phyloP scores from a whole-genome alignment of 2,888 invertebrate genomes.

The Ernsta delagoae region DNA sequence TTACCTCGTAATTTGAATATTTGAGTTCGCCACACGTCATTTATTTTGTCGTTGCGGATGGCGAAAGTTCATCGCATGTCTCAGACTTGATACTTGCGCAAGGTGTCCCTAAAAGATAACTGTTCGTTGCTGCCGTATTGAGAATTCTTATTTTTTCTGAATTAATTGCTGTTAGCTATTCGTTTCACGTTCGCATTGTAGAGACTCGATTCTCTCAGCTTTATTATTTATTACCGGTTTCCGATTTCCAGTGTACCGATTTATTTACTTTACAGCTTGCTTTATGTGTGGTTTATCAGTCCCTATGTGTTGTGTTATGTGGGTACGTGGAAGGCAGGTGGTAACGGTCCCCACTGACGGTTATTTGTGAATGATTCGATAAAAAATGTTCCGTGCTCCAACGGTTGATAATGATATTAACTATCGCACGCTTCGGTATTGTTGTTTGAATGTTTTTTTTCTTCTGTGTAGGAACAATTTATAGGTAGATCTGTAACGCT shows the following conservation, averaged over 20 bases:
- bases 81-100: constrained; percentile 26
- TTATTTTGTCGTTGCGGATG: not conserved
- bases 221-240: constrained; percentile 44
- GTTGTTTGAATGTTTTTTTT: constrained; percentile 47
- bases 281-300: constrained; percentile 25
- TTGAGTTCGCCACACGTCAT: constrained; percentile 51
- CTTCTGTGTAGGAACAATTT: too few species aligned
- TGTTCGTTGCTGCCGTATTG: not conserved
- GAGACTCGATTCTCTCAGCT: not conserved
- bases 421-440: constrained; percentile 57
- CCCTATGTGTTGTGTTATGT: not conserved
- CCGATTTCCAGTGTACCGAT: constrained; percentile 4
- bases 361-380: constrained; percentile 72
- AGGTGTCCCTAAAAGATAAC: not conserved
- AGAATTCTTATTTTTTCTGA: constrained; percentile 53
- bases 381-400: constrained; percentile 67
- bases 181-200: constrained; percentile 20
- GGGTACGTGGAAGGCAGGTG: constrained; percentile 61
- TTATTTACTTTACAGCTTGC: not conserved
- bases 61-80: constrained; percentile 34
- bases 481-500: constrained; percentile 41
- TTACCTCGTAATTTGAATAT: constrained; percentile 58
- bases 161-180: constrained; percentile 58
- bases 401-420: constrained; percentile 57
- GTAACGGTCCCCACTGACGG: constrained; percentile 76